phyloP scores from a whole-genome alignment of 2,113 vertebrate species.

The Poeciliopsis occidentalis region DNA sequence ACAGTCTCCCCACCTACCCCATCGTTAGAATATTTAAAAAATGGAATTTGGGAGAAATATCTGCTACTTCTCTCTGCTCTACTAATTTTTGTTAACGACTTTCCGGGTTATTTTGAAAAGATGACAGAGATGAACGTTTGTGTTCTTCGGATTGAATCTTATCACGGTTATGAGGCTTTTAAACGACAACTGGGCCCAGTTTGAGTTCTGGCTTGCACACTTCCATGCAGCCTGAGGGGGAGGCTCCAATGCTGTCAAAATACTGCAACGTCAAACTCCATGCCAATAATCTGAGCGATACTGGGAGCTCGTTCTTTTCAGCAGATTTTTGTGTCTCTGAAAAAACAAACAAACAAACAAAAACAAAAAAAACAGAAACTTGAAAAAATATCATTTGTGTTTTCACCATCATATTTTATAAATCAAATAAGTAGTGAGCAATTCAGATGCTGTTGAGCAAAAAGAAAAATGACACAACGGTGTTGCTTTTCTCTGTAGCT shows the following conservation, averaged over 20 bases:
- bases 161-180: background rate
- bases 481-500: too few species aligned
- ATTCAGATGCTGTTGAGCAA: too few species aligned
- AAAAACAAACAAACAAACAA: too few species aligned
- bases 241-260: background rate
- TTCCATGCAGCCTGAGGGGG: background rate
- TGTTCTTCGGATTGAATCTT: too few species aligned
- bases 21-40: constrained; percentile 1
- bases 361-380: background rate
- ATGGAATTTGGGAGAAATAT: background rate
- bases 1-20: constrained; percentile 15
- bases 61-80: too few species aligned
- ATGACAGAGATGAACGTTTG: too few species aligned
- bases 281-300: background rate
- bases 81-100: too few species aligned
- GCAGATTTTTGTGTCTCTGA: background rate
- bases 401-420: too few species aligned
- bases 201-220: background rate
- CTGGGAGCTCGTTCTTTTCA: background rate
- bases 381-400: background rate
- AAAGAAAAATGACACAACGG: too few species aligned
- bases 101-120: too few species aligned
- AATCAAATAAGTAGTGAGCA: too few species aligned
- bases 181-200: background rate
- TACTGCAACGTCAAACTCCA: background rate